Evolutionary conservation across 2,113 vertebrate species (phyloP), one percentile per base, ranked within the genome.

Genomic region (Speoplatyrhinus poulsoni): DNA sequence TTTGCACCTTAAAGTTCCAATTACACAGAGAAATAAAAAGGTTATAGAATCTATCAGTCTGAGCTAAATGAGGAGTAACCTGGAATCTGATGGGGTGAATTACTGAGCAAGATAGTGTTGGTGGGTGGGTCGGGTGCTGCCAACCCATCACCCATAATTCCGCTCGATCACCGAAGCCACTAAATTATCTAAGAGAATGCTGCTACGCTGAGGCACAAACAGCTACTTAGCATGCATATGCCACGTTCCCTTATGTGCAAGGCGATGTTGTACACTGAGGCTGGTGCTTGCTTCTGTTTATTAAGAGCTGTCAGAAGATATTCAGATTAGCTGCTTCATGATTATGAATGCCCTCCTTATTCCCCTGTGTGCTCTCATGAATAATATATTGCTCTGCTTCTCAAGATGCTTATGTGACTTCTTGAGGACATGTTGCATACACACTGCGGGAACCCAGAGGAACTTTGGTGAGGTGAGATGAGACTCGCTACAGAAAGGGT

Each of bases 21-120:
- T 62, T 49, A 67, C 26, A 59, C 26, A 2, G 26, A 13, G 3
- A 8, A 17, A 63, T 71, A 82, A 89, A 60, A 50, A 67, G 49
- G 58, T 85, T 82, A 66, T 70, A 76, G 80, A 84, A 79, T 74
- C 62, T 66, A 81, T 84, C 83, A 86, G 15, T 61, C 75, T 72
- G 59, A 53, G 67, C 64, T 80, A 72, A 85, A 80, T 79, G 73
- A 70, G 46, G 17, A 58, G 74, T 73, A 78, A 82, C 69, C 70
- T 70, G 62, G 60, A 84, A 77, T 63, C 70, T 64, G 62, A 83
- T 62, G 17, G 47, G 66, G 74, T 76, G 60, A 77, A 83, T 83
- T 78, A 73, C 61, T 74, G 65, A 76, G 68, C 57, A 32, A 26
- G 62, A 33, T 26, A 55, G 32, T 32, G 12, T n/a, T 16, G 10